Evolutionary conservation across 1,140 invertebrate species (phyloP).

Genomic region (Penaeus vannamei): DNA sequence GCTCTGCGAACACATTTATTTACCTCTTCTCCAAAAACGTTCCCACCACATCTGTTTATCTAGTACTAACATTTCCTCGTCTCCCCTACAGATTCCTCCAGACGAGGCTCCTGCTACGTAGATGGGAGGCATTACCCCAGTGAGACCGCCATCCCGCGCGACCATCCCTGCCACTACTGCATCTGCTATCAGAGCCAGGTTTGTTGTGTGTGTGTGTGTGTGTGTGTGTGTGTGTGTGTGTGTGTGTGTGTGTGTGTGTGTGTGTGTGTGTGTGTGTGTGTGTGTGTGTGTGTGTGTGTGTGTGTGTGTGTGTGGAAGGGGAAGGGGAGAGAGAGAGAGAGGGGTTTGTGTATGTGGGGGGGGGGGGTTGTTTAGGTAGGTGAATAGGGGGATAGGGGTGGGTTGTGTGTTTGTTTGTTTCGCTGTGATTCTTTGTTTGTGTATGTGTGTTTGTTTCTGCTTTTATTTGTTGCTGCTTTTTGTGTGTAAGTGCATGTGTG

Average conservation of each 20-base stretch:
- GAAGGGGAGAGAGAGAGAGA: neutral
- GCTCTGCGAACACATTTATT: no score
- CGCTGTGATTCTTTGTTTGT: neutral
- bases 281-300: neutral
- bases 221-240: neutral
- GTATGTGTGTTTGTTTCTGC: slow-evolving; percentile 11
- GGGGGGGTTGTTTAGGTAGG: neutral
- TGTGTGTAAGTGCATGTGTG: slow-evolving; percentile 30
- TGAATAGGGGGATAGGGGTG: neutral
- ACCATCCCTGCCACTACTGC: slow-evolving; percentile 66
- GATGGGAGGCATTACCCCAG: slow-evolving; percentile 43
- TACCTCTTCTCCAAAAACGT: no score
- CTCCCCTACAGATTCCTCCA: neutral
- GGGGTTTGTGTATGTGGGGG: neutral
- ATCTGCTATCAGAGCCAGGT: slow-evolving; percentile 59
- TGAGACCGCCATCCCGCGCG: slow-evolving; percentile 58
- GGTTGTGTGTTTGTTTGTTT: neutral
- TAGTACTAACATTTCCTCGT: neutral
- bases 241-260: slow-evolving; percentile 12
- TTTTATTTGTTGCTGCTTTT: no score
- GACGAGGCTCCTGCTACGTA: slow-evolving; percentile 47
- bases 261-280: slow-evolving; percentile 24
- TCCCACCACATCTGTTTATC: neutral
- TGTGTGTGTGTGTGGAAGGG: neutral
- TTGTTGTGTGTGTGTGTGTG: neutral